These are phyloP conservation scores for Sipha flava DNA, from an alignment of 1,140 invertebrate genomes.

Conservation along the genomic window DNA sequence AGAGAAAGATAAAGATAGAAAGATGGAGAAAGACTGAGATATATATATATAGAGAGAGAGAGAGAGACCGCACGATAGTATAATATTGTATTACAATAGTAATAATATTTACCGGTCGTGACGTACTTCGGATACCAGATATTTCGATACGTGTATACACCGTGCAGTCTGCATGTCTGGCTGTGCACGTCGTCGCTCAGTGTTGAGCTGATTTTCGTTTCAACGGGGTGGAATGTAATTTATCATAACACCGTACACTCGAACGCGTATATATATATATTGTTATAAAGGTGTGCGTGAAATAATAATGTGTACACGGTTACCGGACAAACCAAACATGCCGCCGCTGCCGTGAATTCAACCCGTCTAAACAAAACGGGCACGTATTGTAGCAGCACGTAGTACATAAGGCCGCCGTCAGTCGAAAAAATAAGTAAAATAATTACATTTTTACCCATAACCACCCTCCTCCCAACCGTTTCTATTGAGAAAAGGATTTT, in stretches of 20 bases:
- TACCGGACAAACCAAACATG: slow-evolving; percentile 8
- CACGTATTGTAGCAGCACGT: slow-evolving; percentile 17
- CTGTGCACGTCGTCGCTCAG: background rate
- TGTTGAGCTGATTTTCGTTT: background rate
- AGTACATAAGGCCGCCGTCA: background rate
- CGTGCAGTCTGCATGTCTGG: background rate
- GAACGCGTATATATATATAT: background rate
- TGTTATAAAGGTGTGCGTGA: background rate
- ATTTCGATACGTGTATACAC: background rate
- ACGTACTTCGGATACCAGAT: no score
- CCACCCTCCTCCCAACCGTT: background rate
- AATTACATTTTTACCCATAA: background rate
- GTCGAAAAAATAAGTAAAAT: background rate
- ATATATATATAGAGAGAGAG: no score
- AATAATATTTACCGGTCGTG: background rate
- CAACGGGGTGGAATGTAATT: slow-evolving; percentile 16
- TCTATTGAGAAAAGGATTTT: slow-evolving; percentile 1
- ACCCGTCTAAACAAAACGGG: slow-evolving; percentile 21
- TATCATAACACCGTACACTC: background rate
- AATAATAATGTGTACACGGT: background rate
- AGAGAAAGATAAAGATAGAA: no score
- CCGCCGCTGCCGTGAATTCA: background rate
- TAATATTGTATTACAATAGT: background rate
- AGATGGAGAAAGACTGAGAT: no score
- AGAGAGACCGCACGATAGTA: background rate